Evolutionary conservation across 2,888 invertebrate genomes (phyloP), one percentile per base, ranked within the genome.

Genomic region (Coenonympha glycerion): DNA sequence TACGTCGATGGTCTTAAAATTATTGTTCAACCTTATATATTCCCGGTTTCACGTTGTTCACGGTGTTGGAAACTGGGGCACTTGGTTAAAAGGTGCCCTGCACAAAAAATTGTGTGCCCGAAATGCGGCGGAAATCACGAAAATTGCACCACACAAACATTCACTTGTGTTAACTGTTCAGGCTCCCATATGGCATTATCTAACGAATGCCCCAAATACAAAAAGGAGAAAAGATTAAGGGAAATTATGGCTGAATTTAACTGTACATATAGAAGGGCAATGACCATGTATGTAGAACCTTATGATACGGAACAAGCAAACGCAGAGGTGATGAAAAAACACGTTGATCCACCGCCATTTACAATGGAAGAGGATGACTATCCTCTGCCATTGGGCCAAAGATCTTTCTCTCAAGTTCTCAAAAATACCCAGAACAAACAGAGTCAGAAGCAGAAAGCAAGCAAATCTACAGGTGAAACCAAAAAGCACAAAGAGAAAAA

Each of bases 161-260:
- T 31, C 13, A 52, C 34, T 19, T 60, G 57, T 22, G 33, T 51
- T 6, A 59, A 61, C 28, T 59, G 58, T 34, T 22, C 28, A 0
- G 58, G 57, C 1, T 18, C 33, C 0, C 59, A 61, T 40, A 59
- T 59, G 57, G 52, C 61, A 2, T 26, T 59, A 22, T 18, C 31
- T 3, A 58, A 47, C 47, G 6, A 16, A 1, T 61, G 61, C 19
- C 53, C 59, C 1, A 22, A 37, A 3, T 58, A 46, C 26, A 3
- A 50, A n/a, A 59, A 58, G 22, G 57, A 60, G 39, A 54, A 52
- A 22, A 37, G 22, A 28, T 6, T 60, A 1, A 41, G 55, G 24
- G 47, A 55, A 6, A 21, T 57, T 1, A 60, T 60, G 58, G 36
- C 55, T 1, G 56, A 60, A 19, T 55, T 46, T 18, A 58, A 58